These are phyloP conservation scores for Colostygia pectinataria DNA, from an alignment of 2,888 invertebrate genomes.

Conservation along the genomic window DNA sequence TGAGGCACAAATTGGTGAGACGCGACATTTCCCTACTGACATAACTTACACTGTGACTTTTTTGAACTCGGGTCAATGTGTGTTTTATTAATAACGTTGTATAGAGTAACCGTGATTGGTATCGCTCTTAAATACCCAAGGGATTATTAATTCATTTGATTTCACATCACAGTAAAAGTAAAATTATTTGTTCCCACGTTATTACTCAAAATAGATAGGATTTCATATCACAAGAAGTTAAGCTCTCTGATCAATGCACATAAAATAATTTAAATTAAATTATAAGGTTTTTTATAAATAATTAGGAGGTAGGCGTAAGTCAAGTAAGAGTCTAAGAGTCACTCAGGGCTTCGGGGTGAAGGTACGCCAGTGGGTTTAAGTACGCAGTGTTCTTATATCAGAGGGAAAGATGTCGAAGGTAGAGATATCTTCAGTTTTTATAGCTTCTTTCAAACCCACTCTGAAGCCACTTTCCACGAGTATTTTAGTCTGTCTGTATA, in stretches of 20 bases:
- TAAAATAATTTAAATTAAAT: conserved; percentile 1
- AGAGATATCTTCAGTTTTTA: no score
- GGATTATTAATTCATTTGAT: conserved; percentile 32
- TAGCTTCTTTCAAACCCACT: no score
- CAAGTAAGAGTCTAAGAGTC: no score
- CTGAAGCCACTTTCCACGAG: no score
- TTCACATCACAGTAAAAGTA: conserved; percentile 28
- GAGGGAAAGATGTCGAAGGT: no score
- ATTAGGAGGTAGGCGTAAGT: not conserved
- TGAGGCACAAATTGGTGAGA: no score
- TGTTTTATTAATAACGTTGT: conserved; percentile 58
- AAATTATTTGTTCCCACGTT: conserved; percentile 37
- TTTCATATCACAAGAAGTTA: not conserved
- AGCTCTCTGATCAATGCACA: not conserved
- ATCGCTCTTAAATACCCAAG: conserved; percentile 41
- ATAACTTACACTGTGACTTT: conserved; percentile 23
- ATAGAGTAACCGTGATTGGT: conserved; percentile 38
- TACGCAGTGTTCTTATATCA: no score
- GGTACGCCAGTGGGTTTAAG: no score
- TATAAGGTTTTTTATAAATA: not conserved
- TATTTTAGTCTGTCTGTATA: no score
- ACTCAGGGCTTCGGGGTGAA: no score
- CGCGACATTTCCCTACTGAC: no score
- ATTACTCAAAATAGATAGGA: conserved; percentile 17
- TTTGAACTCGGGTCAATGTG: conserved; percentile 46